Percentiles rank a stretch among this genome's conserved stretches.
Evolutionary conservation across 2,797 vertebrate species (phyloP).

Genomic region (Remorina albescens): DNA sequence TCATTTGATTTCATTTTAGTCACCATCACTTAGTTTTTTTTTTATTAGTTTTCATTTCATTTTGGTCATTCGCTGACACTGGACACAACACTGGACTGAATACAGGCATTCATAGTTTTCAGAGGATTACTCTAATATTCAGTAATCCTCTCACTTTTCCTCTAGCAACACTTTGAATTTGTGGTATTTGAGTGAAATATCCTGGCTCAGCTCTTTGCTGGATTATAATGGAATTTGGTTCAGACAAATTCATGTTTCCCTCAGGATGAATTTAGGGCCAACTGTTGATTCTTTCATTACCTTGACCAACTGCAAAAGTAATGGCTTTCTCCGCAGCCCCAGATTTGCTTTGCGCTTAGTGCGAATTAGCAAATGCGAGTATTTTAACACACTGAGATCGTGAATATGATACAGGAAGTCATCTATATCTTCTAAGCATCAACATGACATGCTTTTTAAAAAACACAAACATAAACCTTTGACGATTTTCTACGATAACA

Average conservation of each 20-base stretch:
- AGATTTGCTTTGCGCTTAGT: background rate
- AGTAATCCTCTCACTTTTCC: background rate
- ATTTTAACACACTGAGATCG: background rate
- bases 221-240: background rate
- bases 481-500: constrained; percentile 4
- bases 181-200: background rate
- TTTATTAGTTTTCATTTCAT: no score
- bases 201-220: background rate
- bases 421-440: background rate
- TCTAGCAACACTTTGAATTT: background rate
- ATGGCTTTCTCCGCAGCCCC: background rate
- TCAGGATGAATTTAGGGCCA: background rate
- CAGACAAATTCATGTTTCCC: background rate
- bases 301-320: background rate
- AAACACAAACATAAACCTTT: background rate
- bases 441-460: constrained; percentile 11
- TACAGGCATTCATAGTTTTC: background rate
- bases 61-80: no score
- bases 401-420: background rate
- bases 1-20: no score
- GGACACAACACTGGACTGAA: background rate
- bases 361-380: background rate
- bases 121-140: background rate
- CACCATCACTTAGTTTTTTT: no score
- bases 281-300: background rate